A percentile compares a stretch with the other conserved stretches of the same genome.
Conservation (phyloP, 2,888 invertebrate species). For the Entomobrya multifasciata region DNA sequence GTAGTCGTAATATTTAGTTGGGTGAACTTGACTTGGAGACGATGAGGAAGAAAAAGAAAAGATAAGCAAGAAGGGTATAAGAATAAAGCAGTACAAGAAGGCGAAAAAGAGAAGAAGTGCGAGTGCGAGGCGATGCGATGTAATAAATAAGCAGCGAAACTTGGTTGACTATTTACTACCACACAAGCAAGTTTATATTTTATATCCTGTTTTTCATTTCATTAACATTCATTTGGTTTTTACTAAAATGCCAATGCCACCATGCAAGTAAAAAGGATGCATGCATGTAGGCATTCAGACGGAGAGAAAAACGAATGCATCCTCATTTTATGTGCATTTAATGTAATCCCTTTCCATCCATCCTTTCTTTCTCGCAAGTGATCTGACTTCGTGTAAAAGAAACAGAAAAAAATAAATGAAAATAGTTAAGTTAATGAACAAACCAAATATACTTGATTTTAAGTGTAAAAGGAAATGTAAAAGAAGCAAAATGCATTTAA, state of each 20-base stretch:
- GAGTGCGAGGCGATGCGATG: too few species aligned
- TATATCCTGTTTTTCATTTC: constrained; percentile 72
- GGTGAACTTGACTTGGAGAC: constrained; percentile 23
- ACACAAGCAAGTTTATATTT: constrained; percentile 62
- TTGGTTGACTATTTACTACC: constrained; percentile 29
- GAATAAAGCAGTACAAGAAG: background rate
- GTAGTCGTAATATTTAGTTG: constrained; percentile 38
- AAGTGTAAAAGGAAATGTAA: background rate
- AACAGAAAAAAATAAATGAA: too few species aligned
- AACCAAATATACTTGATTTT: constrained; percentile 6
- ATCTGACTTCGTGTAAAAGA: too few species aligned
- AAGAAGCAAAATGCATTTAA: background rate
- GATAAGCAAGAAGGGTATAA: constrained; percentile 34
- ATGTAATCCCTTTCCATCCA: background rate
- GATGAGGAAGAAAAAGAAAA: constrained; percentile 31
- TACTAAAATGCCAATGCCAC: constrained; percentile 64
- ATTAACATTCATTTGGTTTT: constrained; percentile 70
- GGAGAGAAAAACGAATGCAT: too few species aligned
- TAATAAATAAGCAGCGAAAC: constrained; percentile 48
- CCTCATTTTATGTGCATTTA: constrained; percentile 47
- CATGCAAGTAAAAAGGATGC: constrained; percentile 8
- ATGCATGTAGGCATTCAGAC: too few species aligned
- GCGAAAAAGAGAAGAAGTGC: background rate
- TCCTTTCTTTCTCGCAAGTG: constrained; percentile 9
- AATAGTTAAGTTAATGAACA: constrained; percentile 51